These are phyloP conservation scores for Sebastolobus alascanus DNA, from an alignment of 2,797 vertebrate species.

Conservation along the genomic window DNA sequence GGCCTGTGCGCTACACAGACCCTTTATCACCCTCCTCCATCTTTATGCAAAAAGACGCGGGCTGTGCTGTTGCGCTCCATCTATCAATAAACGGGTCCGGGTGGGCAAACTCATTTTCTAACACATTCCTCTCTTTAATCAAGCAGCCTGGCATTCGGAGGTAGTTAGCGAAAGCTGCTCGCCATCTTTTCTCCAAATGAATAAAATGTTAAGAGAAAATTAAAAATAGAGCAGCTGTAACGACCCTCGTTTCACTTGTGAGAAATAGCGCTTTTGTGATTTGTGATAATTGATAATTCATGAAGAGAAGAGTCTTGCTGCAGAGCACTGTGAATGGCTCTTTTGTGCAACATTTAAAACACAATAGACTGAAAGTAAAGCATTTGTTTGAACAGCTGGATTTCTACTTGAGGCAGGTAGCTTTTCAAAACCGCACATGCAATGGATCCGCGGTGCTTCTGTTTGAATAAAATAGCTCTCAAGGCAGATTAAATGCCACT, in stretches of 20 bases:
- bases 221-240: conserved; percentile 17
- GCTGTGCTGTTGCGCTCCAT: conserved; percentile 80
- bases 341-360: conserved; percentile 56
- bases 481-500: conserved; percentile 72
- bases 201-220: conserved; percentile 26
- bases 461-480: conserved; percentile 67
- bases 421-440: conserved; percentile 55
- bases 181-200: conserved; percentile 48
- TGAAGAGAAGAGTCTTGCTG: conserved; percentile 20
- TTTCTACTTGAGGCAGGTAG: conserved; percentile 69
- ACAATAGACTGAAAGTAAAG: conserved; percentile 58
- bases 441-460: conserved; percentile 52
- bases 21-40: conserved; percentile 79
- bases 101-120: conserved; percentile 80
- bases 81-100: conserved; percentile 71
- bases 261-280: background rate
- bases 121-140: conserved; percentile 80
- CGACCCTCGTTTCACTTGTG: conserved; percentile 25
- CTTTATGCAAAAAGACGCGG: conserved; percentile 77
- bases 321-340: conserved; percentile 22
- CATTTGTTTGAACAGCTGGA: conserved; percentile 76
- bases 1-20: conserved; percentile 32
- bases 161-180: conserved; percentile 49
- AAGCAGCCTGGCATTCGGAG: conserved; percentile 53
- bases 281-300: conserved; percentile 38